Percentiles rank a stretch among this genome's conserved stretches.
phyloP scores from a whole-genome alignment of 53 echinoderm and acorn worm genomes.

The Henricia sp. region DNA sequence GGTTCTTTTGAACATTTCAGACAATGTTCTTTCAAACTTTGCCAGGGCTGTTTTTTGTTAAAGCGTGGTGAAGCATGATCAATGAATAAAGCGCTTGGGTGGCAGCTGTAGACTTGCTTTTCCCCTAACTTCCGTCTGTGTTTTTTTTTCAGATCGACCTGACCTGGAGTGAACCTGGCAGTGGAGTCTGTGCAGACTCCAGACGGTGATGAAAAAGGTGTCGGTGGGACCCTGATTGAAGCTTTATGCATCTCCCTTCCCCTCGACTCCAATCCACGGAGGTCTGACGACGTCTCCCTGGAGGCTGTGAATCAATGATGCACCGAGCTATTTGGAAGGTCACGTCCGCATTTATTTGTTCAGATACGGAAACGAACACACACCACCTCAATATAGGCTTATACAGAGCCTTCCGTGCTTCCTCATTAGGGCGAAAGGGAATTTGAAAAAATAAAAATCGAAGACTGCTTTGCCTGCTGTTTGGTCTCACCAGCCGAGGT shows the following conservation, averaged over 20 bases:
- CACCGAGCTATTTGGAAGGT: neutral
- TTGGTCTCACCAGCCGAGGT: conserved; percentile 12
- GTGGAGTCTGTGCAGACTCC: neutral
- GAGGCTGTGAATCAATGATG: conserved; percentile 34
- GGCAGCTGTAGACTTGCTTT: conserved; percentile 36
- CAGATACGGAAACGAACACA: conserved; percentile 26
- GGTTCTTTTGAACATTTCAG: neutral
- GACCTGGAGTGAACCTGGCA: conserved; percentile 45
- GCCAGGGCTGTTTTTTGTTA: conserved; percentile 4
- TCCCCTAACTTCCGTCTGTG: conserved; percentile 19
- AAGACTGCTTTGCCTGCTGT: conserved; percentile 27
- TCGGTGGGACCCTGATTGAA: conserved; percentile 31
- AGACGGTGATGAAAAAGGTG: conserved; percentile 25
- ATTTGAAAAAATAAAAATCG: conserved; percentile 36
- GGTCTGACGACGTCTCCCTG: conserved; percentile 22
- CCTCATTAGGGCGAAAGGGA: too few species aligned
- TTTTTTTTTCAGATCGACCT: conserved; percentile 12
- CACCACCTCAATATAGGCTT: neutral
- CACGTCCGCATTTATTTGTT: conserved; percentile 41
- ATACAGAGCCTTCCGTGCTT: neutral
- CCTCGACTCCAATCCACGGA: conserved; percentile 35
- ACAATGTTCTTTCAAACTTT: neutral
- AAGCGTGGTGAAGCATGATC: conserved; percentile 18
- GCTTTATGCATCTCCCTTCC: neutral
- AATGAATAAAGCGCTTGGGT: conserved; percentile 12